Conservation (phyloP, 2,113 vertebrate genomes). For the Phoenicopterus ruber region DNA sequence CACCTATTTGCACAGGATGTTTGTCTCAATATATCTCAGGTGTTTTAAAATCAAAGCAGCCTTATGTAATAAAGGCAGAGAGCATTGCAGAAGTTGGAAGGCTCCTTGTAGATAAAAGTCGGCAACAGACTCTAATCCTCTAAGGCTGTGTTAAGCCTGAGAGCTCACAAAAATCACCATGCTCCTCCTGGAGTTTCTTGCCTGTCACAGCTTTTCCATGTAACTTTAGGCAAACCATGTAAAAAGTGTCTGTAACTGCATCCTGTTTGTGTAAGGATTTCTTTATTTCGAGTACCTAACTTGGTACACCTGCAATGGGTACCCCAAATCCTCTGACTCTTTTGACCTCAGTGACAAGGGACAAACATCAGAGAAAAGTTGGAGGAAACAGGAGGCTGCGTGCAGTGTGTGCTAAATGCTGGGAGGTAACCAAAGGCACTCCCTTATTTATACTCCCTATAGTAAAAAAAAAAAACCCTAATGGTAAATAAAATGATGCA, state of each 20-base stretch:
- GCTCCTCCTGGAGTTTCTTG: not conserved
- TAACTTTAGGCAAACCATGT: not conserved
- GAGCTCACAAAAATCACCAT: not conserved
- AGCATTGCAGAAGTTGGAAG: not conserved
- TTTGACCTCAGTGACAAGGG: not conserved
- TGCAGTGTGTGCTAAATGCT: not conserved
- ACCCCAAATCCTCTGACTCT: not conserved
- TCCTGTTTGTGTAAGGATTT: not conserved
- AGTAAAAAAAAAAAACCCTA: not conserved
- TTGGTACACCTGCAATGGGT: not conserved
- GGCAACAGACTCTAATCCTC: not conserved
- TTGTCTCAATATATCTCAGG: not conserved
- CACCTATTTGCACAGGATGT: not conserved
- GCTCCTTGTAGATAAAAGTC: not conserved
- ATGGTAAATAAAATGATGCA: not conserved
- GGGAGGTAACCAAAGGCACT: not conserved
- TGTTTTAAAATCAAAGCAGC: not conserved
- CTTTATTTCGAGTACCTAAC: not conserved
- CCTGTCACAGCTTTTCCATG: not conserved
- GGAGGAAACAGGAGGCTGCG: rapidly evolving
- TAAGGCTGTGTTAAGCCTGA: not conserved
- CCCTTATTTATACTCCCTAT: not conserved
- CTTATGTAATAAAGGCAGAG: not conserved
- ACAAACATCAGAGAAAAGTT: not conserved
- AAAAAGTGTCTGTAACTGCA: not conserved